Base-by-base conservation (phyloP, 2,113 vertebrate species). In the Vireo altiloquus region DNA sequence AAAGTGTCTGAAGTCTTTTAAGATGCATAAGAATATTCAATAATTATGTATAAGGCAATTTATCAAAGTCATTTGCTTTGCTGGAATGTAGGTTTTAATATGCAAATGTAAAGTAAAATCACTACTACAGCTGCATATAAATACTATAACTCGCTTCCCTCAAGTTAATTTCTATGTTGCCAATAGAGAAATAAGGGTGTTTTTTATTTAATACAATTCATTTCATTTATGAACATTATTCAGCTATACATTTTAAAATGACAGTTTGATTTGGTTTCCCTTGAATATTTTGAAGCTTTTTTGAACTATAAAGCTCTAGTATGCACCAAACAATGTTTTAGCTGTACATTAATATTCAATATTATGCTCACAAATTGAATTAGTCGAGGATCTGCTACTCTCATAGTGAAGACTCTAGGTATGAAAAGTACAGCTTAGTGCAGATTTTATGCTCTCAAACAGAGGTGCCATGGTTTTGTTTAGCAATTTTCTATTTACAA, bases 51-150 rank as follows among this genome's bases (percentile, higher is more conserved):
- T 77, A 80, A 88, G 59, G 91, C 70, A 90, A 90, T 97, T 94
- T 80, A 91, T 95, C 96, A 95, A 89, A 95, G 93, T 91, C 57
- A 94, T 82, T 92, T 91, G 13, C 84, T 94, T 92, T 95, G 68
- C 85, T 89, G 69, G 65, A 89, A 88, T 94, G 44, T 44, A 81
- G 79, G 64, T 71, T 95, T 95, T 87, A 93, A 82, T 94, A 94
- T 96, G 88, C 82, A 90, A 87, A 94, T 95, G 7, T 54, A 77
- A 88, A 90, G 46, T 44, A 88, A 91, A 94, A 93, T 85, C 50
- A 37, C 66, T 61, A 47, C 70, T 92, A 33, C 46, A 64, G 60
- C 39, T 68, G 69, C 74, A 86, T 95, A 74, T 89, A 92, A 93
- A 94, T 83, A 70, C 20, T 49, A 22, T 20, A 47, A 20, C 57